These are phyloP conservation scores for Prietella phreatophila DNA, from an alignment of 2,113 vertebrate genomes.

Conservation along the genomic window DNA sequence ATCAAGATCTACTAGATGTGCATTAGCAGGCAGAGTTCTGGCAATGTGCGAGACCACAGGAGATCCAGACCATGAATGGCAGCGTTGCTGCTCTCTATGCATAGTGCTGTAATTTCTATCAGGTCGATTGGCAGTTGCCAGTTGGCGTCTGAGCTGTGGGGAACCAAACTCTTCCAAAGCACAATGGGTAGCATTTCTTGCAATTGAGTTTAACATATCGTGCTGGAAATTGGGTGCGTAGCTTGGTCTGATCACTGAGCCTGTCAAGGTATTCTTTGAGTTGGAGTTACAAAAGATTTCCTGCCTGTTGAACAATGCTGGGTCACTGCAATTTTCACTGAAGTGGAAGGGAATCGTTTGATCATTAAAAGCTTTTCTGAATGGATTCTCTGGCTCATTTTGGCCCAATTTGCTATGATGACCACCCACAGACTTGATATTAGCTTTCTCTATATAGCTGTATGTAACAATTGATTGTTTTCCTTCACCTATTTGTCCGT, in stretches of 20 bases:
- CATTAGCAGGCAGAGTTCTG: conserved; percentile 59
- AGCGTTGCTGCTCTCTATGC: conserved; percentile 51
- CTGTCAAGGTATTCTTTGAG: conserved; percentile 12
- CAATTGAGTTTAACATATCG: conserved; percentile 53
- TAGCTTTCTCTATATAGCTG: conserved; percentile 92
- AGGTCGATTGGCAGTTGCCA: conserved; percentile 31
- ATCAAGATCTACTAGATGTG: conserved; percentile 53
- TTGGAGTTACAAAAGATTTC: conserved; percentile 30
- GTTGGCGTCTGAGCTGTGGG: conserved; percentile 59
- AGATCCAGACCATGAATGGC: conserved; percentile 65
- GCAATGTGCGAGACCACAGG: conserved; percentile 57
- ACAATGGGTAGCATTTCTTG: conserved; percentile 61
- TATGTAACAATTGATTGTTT: conserved; percentile 88
- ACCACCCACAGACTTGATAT: conserved; percentile 72
- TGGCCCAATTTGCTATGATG: conserved; percentile 51
- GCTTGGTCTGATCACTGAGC: conserved; percentile 35
- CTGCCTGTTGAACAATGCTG: conserved; percentile 46
- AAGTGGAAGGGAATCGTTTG: conserved; percentile 40
- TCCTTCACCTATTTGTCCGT: conserved; percentile 60
- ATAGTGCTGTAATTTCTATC: conserved; percentile 25
- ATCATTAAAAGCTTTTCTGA: conserved; percentile 50
- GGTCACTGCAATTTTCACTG: conserved; percentile 63
- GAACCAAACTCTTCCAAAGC: conserved; percentile 70
- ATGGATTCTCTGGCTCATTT: conserved; percentile 60
- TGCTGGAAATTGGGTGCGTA: conserved; percentile 51